phyloP scores from a whole-genome alignment of 2,797 vertebrate species.

The Petrocephalus schoutedeni region DNA sequence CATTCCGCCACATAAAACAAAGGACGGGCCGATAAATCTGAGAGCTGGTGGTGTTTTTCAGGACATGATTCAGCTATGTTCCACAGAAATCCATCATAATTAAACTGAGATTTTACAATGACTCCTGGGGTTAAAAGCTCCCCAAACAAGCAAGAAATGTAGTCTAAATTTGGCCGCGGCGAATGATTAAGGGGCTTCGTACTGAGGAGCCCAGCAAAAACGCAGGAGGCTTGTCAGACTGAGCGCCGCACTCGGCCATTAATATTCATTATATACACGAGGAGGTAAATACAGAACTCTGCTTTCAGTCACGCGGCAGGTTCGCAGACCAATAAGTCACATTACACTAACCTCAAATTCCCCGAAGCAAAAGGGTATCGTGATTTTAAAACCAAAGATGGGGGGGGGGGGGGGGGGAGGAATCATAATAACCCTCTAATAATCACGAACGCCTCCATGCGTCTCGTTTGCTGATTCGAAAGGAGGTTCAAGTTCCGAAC shows the following conservation, averaged over 20 bases:
- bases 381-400: neutral
- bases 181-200: conserved; percentile 26
- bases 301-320: neutral
- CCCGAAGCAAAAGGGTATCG: neutral
- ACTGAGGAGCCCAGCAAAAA: neutral
- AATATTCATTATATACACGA: conserved; percentile 15
- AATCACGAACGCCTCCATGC: neutral
- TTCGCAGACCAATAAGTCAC: neutral
- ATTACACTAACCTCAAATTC: neutral
- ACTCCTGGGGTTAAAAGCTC: conserved; percentile 24
- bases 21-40: conserved; percentile 36
- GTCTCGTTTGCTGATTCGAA: neutral
- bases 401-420: too few species aligned
- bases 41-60: conserved; percentile 27
- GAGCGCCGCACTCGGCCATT: conserved; percentile 32
- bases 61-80: conserved; percentile 19
- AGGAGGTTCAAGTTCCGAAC: neutral
- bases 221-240: conserved; percentile 29
- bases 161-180: conserved; percentile 31
- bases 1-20: conserved; percentile 27
- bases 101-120: conserved; percentile 34
- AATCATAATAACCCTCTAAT: neutral
- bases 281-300: neutral
- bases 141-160: conserved; percentile 30
- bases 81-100: conserved; percentile 42